These are phyloP conservation scores for Sinonovacula constricta DNA, from an alignment of 1,140 invertebrate species.

Conservation along the genomic window DNA sequence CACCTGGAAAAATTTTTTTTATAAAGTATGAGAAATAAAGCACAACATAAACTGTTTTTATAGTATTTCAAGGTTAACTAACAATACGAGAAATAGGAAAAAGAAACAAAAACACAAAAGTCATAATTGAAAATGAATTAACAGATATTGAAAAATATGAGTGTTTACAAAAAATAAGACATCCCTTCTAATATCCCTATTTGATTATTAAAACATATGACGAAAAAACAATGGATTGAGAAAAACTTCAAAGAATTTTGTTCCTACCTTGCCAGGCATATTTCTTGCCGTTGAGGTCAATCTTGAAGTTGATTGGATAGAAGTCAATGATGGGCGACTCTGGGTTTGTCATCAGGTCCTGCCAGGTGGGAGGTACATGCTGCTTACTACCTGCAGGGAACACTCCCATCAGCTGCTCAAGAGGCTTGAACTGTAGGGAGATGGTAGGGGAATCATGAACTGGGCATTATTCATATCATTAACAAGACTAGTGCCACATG, in stretches of 20 bases:
- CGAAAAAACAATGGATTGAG: too few species aligned
- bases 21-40: not conserved
- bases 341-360: constrained; percentile 94
- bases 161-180: too few species aligned
- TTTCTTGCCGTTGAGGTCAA: constrained; percentile 99
- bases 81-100: too few species aligned
- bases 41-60: not conserved
- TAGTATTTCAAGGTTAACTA: not conserved
- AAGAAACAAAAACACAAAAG: too few species aligned
- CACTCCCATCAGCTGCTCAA: constrained; percentile 99
- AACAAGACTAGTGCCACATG: too few species aligned
- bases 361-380: constrained; percentile 96
- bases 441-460: too few species aligned
- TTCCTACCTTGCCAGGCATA: constrained; percentile 96
- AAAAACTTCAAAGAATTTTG: too few species aligned
- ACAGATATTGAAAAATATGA: too few species aligned
- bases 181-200: too few species aligned
- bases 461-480: too few species aligned
- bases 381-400: constrained; percentile 97
- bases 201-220: too few species aligned
- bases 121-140: too few species aligned
- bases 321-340: constrained; percentile 98
- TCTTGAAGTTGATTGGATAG: constrained; percentile 99
- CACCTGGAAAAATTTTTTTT: constrained; percentile 84
- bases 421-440: constrained; percentile 92